Percentiles rank a stretch among this genome's conserved stretches.
Conservation (phyloP, 2,888 invertebrate species). For the Drosophila hawaiiensis region DNA sequence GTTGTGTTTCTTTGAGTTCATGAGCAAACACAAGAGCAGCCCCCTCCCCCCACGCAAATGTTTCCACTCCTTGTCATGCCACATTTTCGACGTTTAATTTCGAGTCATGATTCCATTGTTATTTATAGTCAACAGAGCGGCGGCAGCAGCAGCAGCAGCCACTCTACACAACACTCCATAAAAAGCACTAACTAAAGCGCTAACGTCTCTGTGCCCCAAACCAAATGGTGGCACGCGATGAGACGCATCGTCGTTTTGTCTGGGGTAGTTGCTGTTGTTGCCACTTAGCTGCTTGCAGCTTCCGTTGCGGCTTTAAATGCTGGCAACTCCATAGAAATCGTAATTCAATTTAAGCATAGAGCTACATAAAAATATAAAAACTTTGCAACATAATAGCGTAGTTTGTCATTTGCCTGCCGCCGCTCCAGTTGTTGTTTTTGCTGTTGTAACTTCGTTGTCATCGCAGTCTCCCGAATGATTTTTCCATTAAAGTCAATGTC, state of each 20-base stretch:
- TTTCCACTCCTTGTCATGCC: slow-evolving; percentile 19
- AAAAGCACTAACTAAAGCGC: slow-evolving; percentile 37
- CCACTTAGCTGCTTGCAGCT: slow-evolving; percentile 57
- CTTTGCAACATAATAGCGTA: slow-evolving; percentile 28
- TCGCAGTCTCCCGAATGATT: slow-evolving; percentile 44
- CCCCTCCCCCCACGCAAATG: not conserved
- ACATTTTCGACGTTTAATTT: slow-evolving; percentile 76
- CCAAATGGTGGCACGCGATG: slow-evolving; percentile 61
- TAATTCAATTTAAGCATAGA: slow-evolving; percentile 43
- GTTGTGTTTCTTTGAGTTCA: slow-evolving; percentile 60
- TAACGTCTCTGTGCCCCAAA: slow-evolving; percentile 12
- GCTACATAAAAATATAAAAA: not conserved
- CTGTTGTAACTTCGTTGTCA: slow-evolving; percentile 22
- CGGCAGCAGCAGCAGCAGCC: slow-evolving; percentile 52
- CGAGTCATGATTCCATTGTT: slow-evolving; percentile 80
- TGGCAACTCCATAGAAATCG: slow-evolving; percentile 34
- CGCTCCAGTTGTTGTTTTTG: slow-evolving; percentile 7
- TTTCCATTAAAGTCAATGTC: slow-evolving; percentile 79
- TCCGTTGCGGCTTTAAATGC: slow-evolving; percentile 38
- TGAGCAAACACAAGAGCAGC: slow-evolving; percentile 45
- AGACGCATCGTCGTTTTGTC: slow-evolving; percentile 62
- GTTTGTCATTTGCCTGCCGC: slow-evolving; percentile 33
- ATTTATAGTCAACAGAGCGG: slow-evolving; percentile 77
- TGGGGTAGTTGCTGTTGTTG: slow-evolving; percentile 40
- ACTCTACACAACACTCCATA: slow-evolving; percentile 78